phyloP scores from a whole-genome alignment of 2,888 invertebrate species.

The Stenoptilia bipunctidactyla region DNA sequence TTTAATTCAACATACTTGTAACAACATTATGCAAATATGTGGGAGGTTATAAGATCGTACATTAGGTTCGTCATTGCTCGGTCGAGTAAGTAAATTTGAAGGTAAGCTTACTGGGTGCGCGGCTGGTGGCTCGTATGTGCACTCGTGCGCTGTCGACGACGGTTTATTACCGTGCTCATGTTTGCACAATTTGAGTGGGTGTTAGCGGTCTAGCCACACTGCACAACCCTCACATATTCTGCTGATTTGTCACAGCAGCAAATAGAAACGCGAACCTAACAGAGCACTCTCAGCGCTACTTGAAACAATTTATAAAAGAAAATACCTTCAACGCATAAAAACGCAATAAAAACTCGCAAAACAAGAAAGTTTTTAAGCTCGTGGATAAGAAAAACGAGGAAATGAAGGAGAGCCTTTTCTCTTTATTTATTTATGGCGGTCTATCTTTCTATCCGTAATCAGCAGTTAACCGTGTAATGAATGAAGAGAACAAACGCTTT shows the following conservation, averaged over 20 bases:
- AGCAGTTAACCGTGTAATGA: constrained; percentile 38
- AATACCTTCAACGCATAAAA: background rate
- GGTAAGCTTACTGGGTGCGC: too few relatives aligned
- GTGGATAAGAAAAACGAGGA: background rate
- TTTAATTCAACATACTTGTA: too few relatives aligned
- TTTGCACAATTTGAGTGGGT: constrained; percentile 58
- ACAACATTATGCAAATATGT: too few relatives aligned
- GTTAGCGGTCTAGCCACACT: constrained; percentile 38
- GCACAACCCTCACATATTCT: constrained; percentile 1
- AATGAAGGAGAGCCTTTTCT: background rate
- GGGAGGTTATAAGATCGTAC: too few relatives aligned
- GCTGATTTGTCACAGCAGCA: background rate
- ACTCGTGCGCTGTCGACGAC: constrained; percentile 16
- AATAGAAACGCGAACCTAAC: background rate
- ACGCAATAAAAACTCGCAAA: too few relatives aligned
- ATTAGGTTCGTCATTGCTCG: too few relatives aligned
- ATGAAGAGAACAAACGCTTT: constrained; percentile 60
- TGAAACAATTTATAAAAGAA: background rate
- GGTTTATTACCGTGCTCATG: constrained; percentile 64
- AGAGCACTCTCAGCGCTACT: background rate
- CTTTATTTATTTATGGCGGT: background rate
- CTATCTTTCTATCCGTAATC: constrained; percentile 1
- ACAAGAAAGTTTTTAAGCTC: background rate
- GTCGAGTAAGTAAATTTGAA: too few relatives aligned
- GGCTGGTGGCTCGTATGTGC: too few relatives aligned